Base-by-base conservation (phyloP, 2,888 invertebrate species). In the Ametastegia equiseti region DNA sequence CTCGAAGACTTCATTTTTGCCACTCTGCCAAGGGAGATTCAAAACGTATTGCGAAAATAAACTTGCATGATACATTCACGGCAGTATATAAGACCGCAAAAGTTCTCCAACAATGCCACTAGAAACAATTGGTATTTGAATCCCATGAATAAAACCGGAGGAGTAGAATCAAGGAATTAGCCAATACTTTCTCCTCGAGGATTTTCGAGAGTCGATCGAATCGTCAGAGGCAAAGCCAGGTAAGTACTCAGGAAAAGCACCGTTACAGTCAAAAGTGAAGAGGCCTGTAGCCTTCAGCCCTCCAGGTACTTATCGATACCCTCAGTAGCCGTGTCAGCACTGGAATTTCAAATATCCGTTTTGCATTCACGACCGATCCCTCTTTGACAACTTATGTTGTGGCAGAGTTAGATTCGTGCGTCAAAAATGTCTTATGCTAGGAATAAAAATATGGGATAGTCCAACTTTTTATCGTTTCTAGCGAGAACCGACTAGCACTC, bases 291-390 rank as follows among this genome's bases (percentile, higher is more conserved):
- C 45, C 60, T 54, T n/a, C n/a, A 75, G 75, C 30, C 50, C 54
- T 75, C 54, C 19, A 75, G 54, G 54, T 54, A 54, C 75, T 75
- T 75, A 75, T 54, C 71, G 50, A 36, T 54, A 36, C 54, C 75
- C 71, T 60, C 75, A 80, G 50, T 63, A 63, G 67, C 80, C 73
- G 80, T 67, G 73, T 80, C 85, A 84, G 84, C 84, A 83, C 84
- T 84, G 86, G 89, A 89, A 90, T 90, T 88, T 87, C 87, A 89
- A 88, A 87, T 88, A 87, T 87, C 89, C 87, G 85, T 84, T 90
- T 89, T 88, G 88, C 88, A 86, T 87, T 85, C 85, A 85, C 78
- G 81, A 83, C 75, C 85, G 85, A 87, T 87, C 85, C 81, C 83
- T 81, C 73, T 81, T 80, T 85, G 85, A 85, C 84, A 84, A 81